Conservation (phyloP, 2,888 invertebrate genomes). For the Lithophane leautieri region DNA sequence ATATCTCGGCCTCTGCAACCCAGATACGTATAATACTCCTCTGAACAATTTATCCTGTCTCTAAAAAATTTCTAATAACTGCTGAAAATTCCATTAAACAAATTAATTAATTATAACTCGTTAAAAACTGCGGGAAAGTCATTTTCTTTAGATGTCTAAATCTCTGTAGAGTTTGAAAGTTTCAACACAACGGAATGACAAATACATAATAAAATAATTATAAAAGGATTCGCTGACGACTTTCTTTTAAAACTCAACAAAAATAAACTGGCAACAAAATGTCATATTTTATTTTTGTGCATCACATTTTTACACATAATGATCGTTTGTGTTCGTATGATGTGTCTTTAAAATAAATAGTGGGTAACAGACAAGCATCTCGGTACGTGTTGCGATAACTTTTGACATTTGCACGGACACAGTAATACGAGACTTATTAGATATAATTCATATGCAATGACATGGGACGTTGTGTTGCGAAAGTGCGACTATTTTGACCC, state of each 20-base stretch:
- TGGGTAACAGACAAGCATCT: constrained; percentile 74
- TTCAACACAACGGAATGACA: background rate
- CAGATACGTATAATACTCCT: background rate
- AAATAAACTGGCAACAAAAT: constrained; percentile 25
- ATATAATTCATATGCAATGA: constrained; percentile 71
- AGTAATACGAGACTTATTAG: constrained; percentile 60
- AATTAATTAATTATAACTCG: too few species aligned
- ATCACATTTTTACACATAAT: constrained; percentile 51
- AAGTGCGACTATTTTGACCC: constrained; percentile 59
- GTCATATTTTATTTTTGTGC: constrained; percentile 49
- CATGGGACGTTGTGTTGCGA: constrained; percentile 40
- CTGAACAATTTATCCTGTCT: background rate
- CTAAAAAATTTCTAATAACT: background rate
- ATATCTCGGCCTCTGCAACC: background rate
- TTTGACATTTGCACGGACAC: constrained; percentile 68
- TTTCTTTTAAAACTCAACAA: constrained; percentile 20
- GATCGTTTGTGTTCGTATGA: constrained; percentile 54
- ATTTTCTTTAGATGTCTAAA: background rate
- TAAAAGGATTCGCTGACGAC: background rate
- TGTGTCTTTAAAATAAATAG: constrained; percentile 61
- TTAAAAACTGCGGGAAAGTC: background rate
- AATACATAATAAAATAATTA: background rate
- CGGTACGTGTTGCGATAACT: constrained; percentile 71
- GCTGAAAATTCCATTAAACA: background rate
- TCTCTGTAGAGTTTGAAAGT: background rate